Evolutionary conservation across 1,140 invertebrate genomes (phyloP).

Genomic region (Dolichoris vasculosae): DNA sequence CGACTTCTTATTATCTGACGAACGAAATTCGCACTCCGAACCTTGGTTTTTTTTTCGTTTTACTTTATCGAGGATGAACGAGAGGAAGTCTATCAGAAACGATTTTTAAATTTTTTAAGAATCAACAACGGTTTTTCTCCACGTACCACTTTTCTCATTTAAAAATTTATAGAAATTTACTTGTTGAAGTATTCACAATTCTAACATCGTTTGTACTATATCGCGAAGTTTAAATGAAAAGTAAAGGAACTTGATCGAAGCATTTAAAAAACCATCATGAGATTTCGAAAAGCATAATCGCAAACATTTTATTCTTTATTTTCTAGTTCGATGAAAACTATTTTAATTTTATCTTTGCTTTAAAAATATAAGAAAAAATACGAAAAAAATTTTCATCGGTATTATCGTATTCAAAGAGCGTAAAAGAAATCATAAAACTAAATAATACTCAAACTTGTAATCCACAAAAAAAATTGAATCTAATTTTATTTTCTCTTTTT

Average conservation of each 20-base stretch:
- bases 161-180: not conserved
- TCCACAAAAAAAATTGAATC: too few species aligned
- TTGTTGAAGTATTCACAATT: not conserved
- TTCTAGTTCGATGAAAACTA: not conserved
- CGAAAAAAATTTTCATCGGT: not conserved
- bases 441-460: too few species aligned
- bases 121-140: not conserved
- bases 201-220: not conserved
- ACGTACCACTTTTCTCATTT: not conserved
- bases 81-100: not conserved
- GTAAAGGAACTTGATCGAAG: not conserved
- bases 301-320: not conserved
- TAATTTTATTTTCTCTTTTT: too few species aligned
- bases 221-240: not conserved
- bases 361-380: not conserved
- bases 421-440: too few species aligned
- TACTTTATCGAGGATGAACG: not conserved
- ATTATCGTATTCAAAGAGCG: not conserved
- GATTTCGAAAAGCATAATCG: not conserved
- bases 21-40: constrained; percentile 9
- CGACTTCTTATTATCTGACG: constrained; percentile 2
- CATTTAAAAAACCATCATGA: not conserved
- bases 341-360: not conserved
- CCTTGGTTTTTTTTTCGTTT: not conserved
- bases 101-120: not conserved